These are phyloP conservation scores for Diglossa cyanea DNA, from an alignment of 2,797 vertebrate species.

Conservation along the genomic window DNA sequence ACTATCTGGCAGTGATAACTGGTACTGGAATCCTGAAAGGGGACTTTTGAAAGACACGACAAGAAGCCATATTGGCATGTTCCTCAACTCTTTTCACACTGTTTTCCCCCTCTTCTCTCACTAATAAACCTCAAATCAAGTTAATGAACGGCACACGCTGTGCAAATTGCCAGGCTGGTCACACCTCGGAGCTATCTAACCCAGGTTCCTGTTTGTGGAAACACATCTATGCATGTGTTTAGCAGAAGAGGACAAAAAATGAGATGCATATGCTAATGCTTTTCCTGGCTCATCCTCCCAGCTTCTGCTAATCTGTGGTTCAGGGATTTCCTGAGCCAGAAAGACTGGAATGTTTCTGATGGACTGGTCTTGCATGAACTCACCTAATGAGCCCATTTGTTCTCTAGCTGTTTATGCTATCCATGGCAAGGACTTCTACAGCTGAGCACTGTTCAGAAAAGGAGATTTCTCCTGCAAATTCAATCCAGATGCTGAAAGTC, in stretches of 20 bases:
- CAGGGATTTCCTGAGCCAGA: neutral
- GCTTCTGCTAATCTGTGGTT: slow-evolving; percentile 2
- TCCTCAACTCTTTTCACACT: neutral
- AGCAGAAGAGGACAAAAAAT: neutral
- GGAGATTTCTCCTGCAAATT: neutral
- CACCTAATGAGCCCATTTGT: neutral
- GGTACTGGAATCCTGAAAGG: neutral
- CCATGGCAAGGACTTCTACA: neutral
- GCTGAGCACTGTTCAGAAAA: neutral
- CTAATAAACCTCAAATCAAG: neutral
- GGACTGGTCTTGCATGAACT: neutral
- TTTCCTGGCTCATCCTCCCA: neutral
- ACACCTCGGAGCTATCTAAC: neutral
- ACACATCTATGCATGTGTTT: neutral
- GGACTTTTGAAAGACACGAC: neutral
- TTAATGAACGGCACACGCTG: neutral
- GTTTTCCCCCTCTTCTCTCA: neutral
- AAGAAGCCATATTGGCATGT: neutral
- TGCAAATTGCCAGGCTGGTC: neutral
- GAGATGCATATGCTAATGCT: neutral
- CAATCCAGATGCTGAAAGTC: neutral
- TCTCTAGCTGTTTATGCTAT: neutral
- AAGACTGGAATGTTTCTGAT: slow-evolving; percentile 21
- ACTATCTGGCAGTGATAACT: neutral
- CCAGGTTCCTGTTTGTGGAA: neutral